Evolutionary conservation across 1,140 invertebrate genomes (phyloP).

Genomic region (Orchesella cincta): DNA sequence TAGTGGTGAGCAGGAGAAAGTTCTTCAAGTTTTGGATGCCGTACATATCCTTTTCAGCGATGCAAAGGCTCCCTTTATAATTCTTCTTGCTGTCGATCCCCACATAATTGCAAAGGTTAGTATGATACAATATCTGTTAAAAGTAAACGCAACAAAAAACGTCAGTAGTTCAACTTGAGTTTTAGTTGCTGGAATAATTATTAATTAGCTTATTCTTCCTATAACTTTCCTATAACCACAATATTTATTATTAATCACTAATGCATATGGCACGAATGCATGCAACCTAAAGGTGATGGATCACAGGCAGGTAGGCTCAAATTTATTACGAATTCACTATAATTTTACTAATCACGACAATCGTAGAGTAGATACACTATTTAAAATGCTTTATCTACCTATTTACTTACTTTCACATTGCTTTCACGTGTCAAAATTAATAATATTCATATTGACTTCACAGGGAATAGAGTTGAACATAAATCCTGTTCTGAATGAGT

Average conservation of each 20-base stretch:
- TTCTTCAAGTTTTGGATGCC: conserved; percentile 86
- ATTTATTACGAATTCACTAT: neutral
- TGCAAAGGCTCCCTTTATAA: conserved; percentile 85
- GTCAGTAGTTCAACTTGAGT: too few relatives aligned
- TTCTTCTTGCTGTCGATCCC: conserved; percentile 92
- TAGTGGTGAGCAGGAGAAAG: conserved; percentile 96
- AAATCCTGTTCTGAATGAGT: conserved; percentile 78
- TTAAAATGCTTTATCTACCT: neutral
- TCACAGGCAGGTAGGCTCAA: conserved; percentile 13
- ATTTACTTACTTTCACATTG: neutral
- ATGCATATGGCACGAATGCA: conserved; percentile 16
- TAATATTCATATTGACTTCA: conserved; percentile 12
- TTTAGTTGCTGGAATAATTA: too few relatives aligned
- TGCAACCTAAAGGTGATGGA: conserved; percentile 16
- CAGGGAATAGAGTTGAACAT: conserved; percentile 91
- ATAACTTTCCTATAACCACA: too few relatives aligned
- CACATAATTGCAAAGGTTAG: conserved; percentile 90
- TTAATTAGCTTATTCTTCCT: too few relatives aligned
- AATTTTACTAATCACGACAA: too few relatives aligned
- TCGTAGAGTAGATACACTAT: neutral
- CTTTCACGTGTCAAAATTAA: neutral
- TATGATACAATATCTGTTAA: too few relatives aligned
- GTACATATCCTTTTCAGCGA: conserved; percentile 93
- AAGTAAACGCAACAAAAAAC: too few relatives aligned
- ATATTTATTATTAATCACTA: too few relatives aligned